Conservation (phyloP, 2,113 vertebrate species). For the Capreolus pygargus region DNA sequence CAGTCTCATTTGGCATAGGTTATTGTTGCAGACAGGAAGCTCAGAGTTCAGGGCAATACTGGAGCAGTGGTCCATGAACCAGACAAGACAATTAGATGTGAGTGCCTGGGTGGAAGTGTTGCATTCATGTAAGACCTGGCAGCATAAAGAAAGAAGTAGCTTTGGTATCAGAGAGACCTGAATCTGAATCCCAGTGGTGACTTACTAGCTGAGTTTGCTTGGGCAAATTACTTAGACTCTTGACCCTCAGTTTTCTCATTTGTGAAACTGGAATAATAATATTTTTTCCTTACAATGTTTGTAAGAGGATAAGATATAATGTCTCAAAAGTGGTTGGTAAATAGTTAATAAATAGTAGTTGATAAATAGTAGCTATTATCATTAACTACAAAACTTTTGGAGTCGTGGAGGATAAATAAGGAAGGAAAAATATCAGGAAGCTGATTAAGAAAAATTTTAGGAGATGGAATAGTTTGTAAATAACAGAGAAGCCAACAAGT, state of each 20-base stretch:
- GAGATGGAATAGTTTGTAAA: not conserved
- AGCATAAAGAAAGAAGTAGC: not conserved
- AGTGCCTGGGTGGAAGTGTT: not conserved
- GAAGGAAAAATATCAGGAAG: not conserved
- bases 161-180: not conserved
- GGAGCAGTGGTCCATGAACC: not conserved
- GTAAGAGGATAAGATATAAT: not conserved
- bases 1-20: not conserved
- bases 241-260: not conserved
- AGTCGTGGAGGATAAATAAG: not conserved
- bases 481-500: not conserved
- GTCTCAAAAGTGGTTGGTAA: not conserved
- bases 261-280: conserved; percentile 2
- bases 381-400: not conserved
- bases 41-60: not conserved
- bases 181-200: not conserved
- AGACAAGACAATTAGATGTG: not conserved
- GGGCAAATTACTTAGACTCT: not conserved
- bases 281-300: not conserved
- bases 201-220: not conserved
- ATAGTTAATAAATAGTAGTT: not conserved
- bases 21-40: not conserved
- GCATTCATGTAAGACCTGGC: not conserved
- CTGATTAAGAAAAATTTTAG: not conserved
- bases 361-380: conserved; percentile 16